These are phyloP conservation scores for Bombylius major DNA, from an alignment of 2,888 invertebrate genomes.

Conservation along the genomic window DNA sequence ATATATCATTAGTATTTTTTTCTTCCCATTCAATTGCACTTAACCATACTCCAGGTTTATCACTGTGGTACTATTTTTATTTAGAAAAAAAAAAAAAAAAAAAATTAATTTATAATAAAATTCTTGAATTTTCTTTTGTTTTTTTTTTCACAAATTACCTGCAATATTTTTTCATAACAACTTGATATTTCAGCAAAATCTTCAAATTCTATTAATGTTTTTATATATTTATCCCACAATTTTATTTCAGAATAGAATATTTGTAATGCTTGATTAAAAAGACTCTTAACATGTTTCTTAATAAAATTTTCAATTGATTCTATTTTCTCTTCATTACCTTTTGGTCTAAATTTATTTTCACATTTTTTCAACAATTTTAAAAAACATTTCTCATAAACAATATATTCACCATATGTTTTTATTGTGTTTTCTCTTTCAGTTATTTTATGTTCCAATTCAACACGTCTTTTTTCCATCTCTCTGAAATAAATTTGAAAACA, in stretches of 20 bases:
- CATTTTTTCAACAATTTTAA: neutral
- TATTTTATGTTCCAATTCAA: conserved; percentile 5
- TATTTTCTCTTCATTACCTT: neutral
- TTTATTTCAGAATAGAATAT: conserved; percentile 59
- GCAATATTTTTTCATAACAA: conserved; percentile 48
- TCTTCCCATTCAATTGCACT: conserved; percentile 69
- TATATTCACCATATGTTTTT: conserved; percentile 5
- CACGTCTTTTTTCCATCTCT: conserved; percentile 3
- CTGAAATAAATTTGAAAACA: conserved; percentile 1
- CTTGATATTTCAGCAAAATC: conserved; percentile 43
- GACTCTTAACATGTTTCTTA: conserved; percentile 46
- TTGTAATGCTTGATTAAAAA: conserved; percentile 57
- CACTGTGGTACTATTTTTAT: conserved; percentile 47
- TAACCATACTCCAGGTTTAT: conserved; percentile 64
- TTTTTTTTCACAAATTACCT: conserved; percentile 35
- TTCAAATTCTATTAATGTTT: conserved; percentile 57
- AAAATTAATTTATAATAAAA: too few species aligned
- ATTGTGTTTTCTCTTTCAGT: neutral
- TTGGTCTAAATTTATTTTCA: neutral
- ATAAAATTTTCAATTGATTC: neutral
- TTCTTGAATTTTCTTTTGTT: too few species aligned
- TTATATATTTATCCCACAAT: conserved; percentile 65
- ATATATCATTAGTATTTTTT: conserved; percentile 51
- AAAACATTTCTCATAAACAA: conserved; percentile 3
- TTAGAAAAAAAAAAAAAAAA: too few species aligned